Conservation (phyloP, 2,797 vertebrate genomes). For the Pseudotriccus pelzelni region DNA sequence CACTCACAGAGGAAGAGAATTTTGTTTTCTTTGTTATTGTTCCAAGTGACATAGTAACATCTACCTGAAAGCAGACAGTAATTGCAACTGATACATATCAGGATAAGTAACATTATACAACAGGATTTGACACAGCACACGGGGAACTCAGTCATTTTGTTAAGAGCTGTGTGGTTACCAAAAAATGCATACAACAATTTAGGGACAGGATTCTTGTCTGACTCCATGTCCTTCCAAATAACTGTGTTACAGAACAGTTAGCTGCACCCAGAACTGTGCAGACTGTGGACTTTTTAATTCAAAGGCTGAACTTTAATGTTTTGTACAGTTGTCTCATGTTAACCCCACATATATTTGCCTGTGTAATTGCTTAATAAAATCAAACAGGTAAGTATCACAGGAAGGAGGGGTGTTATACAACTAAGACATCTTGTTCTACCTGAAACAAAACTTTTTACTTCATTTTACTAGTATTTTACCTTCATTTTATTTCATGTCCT, state of each 20-base stretch:
- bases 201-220: not conserved
- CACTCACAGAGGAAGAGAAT: conserved; percentile 26
- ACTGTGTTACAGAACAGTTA: conserved; percentile 32
- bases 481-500: not conserved
- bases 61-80: conserved; percentile 41
- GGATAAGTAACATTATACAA: conserved; percentile 4
- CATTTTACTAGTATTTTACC: not conserved
- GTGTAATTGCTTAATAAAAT: conserved; percentile 10
- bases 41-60: conserved; percentile 56
- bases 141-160: not conserved
- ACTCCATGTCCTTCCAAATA: not conserved
- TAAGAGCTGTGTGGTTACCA: conserved; percentile 18
- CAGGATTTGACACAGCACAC: conserved; percentile 17
- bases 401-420: not conserved
- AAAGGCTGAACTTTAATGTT: not conserved
- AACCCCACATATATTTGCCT: conserved; percentile 1
- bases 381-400: not conserved
- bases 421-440: not conserved
- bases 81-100: conserved; percentile 43
- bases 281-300: not conserved
- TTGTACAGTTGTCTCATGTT: not conserved
- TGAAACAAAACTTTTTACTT: not conserved
- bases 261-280: not conserved
- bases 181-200: conserved; percentile 27
- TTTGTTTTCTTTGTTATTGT: conserved; percentile 62